Evolutionary conservation across 2,888 invertebrate species (phyloP), one percentile per base, ranked within the genome.

Genomic region (Eupithecia abbreviata): DNA sequence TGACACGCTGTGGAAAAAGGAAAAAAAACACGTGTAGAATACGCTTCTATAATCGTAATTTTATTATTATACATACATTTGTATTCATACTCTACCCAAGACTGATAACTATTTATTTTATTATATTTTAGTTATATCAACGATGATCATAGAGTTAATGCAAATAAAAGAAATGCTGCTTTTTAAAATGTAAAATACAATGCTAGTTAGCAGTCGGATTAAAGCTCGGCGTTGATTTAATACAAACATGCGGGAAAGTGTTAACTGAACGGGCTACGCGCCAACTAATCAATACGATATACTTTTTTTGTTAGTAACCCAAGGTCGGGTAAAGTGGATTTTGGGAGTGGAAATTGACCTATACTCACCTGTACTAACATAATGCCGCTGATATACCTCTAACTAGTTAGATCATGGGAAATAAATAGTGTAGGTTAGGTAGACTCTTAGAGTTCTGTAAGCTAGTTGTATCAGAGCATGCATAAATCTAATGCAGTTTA

Each of bases 241-340:
- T 85, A 83, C 83, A 83, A 83, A 84, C 82, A 85, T 80, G 80
- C 80, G 79, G 79, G 80, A 84, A 85, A 88, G 83, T 84, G 79
- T 82, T 82, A 86, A 84, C 82, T 76, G 78, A 78, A 81, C 82
- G 85, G 85, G 87, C 85, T 85, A 78, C 81, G 85, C 84, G 87
- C 86, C 85, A 86, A 84, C 82, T 84, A 86, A 88, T 87, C 88
- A 84, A 88, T 88, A 87, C 85, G 80, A 78, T 80, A 80, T 83
- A 84, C 81, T 83, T 85, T 86, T 85, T 86, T 85, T 85, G 84
- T 85, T 85, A 83, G 81, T 82, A 85, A 80, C 82, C 76, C 86
- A 86, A 85, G 87, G 85, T 83, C 81, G 80, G 76, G 67, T 79
- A 72, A 67, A 81, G 82, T 84, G 72, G 81, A 72, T 77, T 70